A percentile compares a stretch with the other conserved stretches of the same genome.
phyloP scores from a whole-genome alignment of 2,113 vertebrate species.

The Hyperopisus bebe region DNA sequence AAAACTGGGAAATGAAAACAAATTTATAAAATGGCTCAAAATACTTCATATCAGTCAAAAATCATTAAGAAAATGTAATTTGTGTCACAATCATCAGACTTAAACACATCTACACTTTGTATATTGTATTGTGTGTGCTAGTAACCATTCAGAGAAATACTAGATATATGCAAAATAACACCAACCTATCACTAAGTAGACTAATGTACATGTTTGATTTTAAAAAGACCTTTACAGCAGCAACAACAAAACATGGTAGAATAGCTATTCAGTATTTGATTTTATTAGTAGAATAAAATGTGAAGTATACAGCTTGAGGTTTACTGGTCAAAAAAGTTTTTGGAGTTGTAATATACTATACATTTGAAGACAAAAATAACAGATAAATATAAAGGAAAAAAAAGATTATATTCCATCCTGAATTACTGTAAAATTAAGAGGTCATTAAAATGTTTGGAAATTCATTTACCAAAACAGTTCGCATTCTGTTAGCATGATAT shows the following conservation, averaged over 20 bases:
- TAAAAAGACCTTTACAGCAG: slow-evolving; percentile 2
- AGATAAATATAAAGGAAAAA: background rate
- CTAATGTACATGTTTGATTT: background rate
- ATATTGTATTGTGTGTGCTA: background rate
- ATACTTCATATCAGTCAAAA: background rate
- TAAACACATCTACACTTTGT: background rate
- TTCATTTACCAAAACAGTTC: background rate
- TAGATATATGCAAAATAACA: background rate
- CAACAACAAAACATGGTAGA: slow-evolving; percentile 8
- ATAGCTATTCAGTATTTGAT: background rate
- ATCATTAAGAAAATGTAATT: background rate
- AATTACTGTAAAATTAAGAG: slow-evolving; percentile 4
- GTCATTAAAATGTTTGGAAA: background rate
- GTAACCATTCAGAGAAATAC: slow-evolving; percentile 3
- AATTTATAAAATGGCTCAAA: background rate
- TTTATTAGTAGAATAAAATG: background rate
- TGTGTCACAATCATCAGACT: background rate
- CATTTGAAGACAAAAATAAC: slow-evolving; percentile 6
- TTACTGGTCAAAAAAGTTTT: background rate
- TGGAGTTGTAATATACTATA: background rate
- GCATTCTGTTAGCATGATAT: background rate
- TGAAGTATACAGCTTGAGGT: background rate
- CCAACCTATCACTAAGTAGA: background rate
- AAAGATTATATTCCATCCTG: background rate
- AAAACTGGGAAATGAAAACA: background rate